A percentile compares a stretch with the other conserved stretches of the same genome.
phyloP scores from a whole-genome alignment of 2,113 vertebrate genomes.

The Bujurquina vittata region DNA sequence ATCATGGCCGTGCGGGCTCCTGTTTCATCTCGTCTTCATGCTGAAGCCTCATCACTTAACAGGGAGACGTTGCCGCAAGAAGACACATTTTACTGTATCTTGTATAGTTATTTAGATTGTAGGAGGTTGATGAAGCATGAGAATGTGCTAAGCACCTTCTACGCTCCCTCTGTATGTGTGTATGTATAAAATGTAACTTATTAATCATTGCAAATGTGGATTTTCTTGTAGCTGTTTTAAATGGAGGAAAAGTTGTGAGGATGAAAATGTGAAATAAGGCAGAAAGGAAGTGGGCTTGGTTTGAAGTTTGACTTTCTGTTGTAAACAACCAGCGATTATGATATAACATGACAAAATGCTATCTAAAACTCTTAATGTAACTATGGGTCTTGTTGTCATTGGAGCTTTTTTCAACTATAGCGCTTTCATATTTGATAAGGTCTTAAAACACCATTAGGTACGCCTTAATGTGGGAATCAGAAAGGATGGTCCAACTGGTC shows the following conservation, averaged over 20 bases:
- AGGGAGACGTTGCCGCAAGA: conserved; percentile 56
- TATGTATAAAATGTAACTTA: conserved; percentile 79
- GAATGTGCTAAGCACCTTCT: conserved; percentile 75
- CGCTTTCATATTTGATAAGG: conserved; percentile 58
- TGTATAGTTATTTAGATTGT: conserved; percentile 79
- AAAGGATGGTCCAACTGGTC: conserved; percentile 59
- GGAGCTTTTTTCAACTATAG: conserved; percentile 51
- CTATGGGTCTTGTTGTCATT: conserved; percentile 40
- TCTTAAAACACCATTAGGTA: conserved; percentile 72
- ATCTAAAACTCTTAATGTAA: conserved; percentile 51
- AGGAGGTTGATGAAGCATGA: conserved; percentile 74
- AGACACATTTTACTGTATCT: conserved; percentile 73
- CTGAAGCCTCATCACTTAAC: conserved; percentile 63
- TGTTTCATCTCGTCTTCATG: conserved; percentile 58
- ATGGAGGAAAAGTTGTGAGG: conserved; percentile 44
- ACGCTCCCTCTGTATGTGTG: conserved; percentile 67
- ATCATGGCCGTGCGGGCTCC: conserved; percentile 29
- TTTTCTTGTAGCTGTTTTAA: conserved; percentile 79
- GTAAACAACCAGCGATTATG: conserved; percentile 46
- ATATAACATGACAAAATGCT: conserved; percentile 42
- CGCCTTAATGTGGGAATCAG: conserved; percentile 71
- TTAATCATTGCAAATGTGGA: conserved; percentile 81
- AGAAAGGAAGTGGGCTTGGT: conserved; percentile 35
- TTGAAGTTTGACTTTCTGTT: conserved; percentile 53
- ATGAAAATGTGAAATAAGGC: conserved; percentile 59